Conservation (phyloP, 2,888 invertebrate species). For the Brachyptera putata region DNA sequence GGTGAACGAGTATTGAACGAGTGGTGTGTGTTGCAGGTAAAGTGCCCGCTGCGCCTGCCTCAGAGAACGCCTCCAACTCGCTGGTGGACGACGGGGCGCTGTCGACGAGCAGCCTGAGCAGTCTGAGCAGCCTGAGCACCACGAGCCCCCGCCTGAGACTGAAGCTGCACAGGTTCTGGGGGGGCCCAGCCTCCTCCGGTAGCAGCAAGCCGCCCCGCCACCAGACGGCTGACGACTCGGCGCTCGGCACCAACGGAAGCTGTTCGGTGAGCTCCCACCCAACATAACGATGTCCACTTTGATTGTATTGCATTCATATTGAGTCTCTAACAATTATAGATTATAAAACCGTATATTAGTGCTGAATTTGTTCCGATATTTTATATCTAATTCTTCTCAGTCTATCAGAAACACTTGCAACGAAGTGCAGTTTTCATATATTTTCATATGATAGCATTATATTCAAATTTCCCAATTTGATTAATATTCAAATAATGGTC, state of each 20-base stretch:
- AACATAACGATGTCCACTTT: too few species aligned
- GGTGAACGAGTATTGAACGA: too few species aligned
- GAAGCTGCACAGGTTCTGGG: slow-evolving; percentile 73
- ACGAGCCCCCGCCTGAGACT: slow-evolving; percentile 72
- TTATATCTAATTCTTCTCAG: too few species aligned
- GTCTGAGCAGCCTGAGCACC: slow-evolving; percentile 37
- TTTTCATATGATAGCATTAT: too few species aligned
- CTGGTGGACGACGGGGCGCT: slow-evolving; percentile 30
- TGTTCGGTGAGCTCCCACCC: slow-evolving; percentile 6
- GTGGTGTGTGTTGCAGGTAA: slow-evolving; percentile 45
- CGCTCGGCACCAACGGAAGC: not conserved
- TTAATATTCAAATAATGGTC: too few species aligned
- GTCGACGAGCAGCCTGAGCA: slow-evolving; percentile 33
- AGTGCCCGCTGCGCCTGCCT: slow-evolving; percentile 40
- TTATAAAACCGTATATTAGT: too few species aligned
- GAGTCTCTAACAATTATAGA: too few species aligned
- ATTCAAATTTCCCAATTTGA: too few species aligned
- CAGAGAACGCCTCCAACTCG: slow-evolving; percentile 40
- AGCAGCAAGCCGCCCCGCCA: slow-evolving; percentile 15
- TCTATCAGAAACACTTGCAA: too few species aligned
- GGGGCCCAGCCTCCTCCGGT: slow-evolving; percentile 43
- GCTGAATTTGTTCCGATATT: too few species aligned
- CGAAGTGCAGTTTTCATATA: too few species aligned
- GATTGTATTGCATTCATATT: too few species aligned
- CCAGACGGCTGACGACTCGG: slow-evolving; percentile 13